Evolutionary conservation across 2,888 invertebrate species (phyloP), one percentile per base, ranked within the genome.

Genomic region (Abrostola tripartita): DNA sequence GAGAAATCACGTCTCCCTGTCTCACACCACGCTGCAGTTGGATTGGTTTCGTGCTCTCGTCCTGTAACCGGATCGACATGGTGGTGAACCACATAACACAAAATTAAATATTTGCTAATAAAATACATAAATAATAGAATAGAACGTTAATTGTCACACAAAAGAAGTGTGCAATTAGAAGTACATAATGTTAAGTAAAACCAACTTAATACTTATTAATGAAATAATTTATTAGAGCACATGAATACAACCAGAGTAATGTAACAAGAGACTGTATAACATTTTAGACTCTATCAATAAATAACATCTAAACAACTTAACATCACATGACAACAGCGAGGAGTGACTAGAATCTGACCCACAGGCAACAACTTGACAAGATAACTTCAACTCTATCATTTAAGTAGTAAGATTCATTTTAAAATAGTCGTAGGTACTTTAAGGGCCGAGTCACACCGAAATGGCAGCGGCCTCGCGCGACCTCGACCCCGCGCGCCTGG

Each of bases 181-280:
- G 24, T 24, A 24, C 24, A 24, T 4, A 24, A 24, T 24, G 24
- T 24, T 10, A 1, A 61, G 24, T 52, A 49, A 65, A 57, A 47
- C 42, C n/a, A 47, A 44, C 24, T 14, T 14, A 40, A 41, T 65
- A 56, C 54, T 68, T 68, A 62, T 71, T 68, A 70, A 68, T 78
- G 81, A 90, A 90, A 92, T 90, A 87, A 85, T 92, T 92, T 91
- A 92, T 89, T 92, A 88, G 83, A 89, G 88, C 87, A 91, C 89
- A 90, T 86, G 86, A 87, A 88, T 90, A 93, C 90, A 92, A 91
- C 91, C 89, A 90, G 87, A 88, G 85, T 82, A 87, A 85, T 85
- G 79, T 86, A 93, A 92, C 92, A 92, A 91, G 89, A 89, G 84
- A 81, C 82, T 84, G 79, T 89, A 85, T 87, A 93, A 92, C 89